Evolutionary conservation across 2,888 invertebrate genomes (phyloP), one percentile per base, ranked within the genome.

Genomic region (Scrobipalpa costella): DNA sequence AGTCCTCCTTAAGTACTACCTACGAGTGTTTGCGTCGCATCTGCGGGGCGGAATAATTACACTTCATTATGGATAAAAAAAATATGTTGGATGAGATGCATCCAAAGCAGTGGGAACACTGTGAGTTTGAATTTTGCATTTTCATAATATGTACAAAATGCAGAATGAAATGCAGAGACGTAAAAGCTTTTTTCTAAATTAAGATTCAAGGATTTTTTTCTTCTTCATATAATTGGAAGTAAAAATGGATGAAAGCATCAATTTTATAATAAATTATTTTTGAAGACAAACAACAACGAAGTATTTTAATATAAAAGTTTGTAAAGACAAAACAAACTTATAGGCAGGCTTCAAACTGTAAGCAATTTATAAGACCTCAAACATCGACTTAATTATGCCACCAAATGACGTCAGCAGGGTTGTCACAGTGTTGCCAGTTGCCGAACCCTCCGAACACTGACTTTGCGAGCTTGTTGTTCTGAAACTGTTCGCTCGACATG

Each of bases 321-420:
- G 27, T 27, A 27, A 5, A 2, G 27, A 27, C 27, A 5, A 27
- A 27, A 27, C 17, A 13, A 21, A 11, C 2, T 44, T 38, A 44
- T 21, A n/a, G 58, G 2, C 38, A 58, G 38, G 9, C 5, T 38
- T 44, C 44, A 17, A 60, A 49, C 44, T 34, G 33, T 55, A 55
- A 27, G 55, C 33, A 27, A 50, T 57, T 27, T 63, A 36, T 55
- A 59, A 66, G 52, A 64, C 60, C 49, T 44, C 44, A 19, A 44
- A 55, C 55, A 55, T 34, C 34, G 33, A 15, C 55, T 55, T 55
- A 33, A 70, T 69, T 66, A 67, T 62, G 36, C 61, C 63, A 68
- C 68, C 69, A 68, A 63, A 66, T 68, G 71, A 68, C 69, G 68
- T 66, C 66, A 66, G 2, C 66, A 61, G 68, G 72, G 70, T 52